Evolutionary conservation across 37 sponge, comb jelly and placozoan species (phyloP), one percentile per base, ranked within the genome.

Genomic region (Beroe ovata): DNA sequence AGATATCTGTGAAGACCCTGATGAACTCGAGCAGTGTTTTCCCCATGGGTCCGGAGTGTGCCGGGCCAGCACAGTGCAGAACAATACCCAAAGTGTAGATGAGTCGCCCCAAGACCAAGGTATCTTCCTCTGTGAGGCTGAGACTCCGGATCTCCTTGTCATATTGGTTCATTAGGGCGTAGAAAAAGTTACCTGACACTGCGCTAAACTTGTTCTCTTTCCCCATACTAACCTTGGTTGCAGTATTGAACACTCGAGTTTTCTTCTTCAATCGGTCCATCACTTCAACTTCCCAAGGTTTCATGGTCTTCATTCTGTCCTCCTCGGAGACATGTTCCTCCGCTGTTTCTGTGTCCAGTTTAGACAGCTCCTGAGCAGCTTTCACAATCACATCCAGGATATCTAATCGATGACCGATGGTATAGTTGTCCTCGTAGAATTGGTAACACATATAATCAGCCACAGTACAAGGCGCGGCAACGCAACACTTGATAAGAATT

Each of bases 131-230:
- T 41, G 84, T 77, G 2, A 77, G 29, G 47, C 28, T 77, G 8
- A 77, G 54, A 40, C 22, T 77, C 33, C 84, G 26, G 22, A 77
- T n/a, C 19, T 77, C 47, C 11, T 40, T 38, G 54, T 77, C 84
- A 40, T 77, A 77, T 26, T 77, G 84, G 25, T 40, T 38, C 84
- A 77, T 77, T 21, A 77, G 84, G 84, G 84, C 84, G 41, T 77
- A 77, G 54, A 77, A 77, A 23, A 77, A 77, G 22, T 77, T 77
- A 2, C 84, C 84, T 6, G 54, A 40, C 41, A 77, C 84, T 11
- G 84, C 8, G 47, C 33, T 77, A 54, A 77, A 77, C 28, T 77
- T 77, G 47, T 77, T 77, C 33, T 77, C 84, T 23, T 39, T 77
- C 8, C 84, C 84, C 29, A 77, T 40, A 8, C 8, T 8, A 19